phyloP scores from a whole-genome alignment of 2,888 invertebrate genomes.

The Torymus tubicola region DNA sequence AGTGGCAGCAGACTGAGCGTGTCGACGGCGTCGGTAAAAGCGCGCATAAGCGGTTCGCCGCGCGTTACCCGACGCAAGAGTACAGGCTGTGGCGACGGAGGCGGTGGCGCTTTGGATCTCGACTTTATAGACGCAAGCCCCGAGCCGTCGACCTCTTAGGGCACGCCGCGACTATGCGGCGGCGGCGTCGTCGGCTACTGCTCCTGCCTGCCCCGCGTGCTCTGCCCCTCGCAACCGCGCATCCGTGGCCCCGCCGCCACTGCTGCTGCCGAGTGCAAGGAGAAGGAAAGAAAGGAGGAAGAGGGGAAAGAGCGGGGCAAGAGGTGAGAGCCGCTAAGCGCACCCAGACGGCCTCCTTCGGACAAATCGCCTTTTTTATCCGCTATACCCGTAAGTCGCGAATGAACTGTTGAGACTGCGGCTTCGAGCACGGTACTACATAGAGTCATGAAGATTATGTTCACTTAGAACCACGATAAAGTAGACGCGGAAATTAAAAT shows the following conservation, averaged over 20 bases:
- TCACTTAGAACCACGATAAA: too few species aligned
- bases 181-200: not conserved
- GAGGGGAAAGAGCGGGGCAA: too few species aligned
- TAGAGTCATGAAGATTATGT: too few species aligned
- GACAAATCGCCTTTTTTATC: too few species aligned
- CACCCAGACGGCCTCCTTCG: too few species aligned
- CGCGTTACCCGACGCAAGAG: constrained; percentile 60
- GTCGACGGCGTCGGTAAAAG: constrained; percentile 71
- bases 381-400: too few species aligned
- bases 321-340: too few species aligned
- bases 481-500: too few species aligned
- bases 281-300: too few species aligned
- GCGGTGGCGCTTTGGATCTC: constrained; percentile 64
- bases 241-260: not conserved
- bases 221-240: not conserved
- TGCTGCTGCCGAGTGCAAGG: too few species aligned
- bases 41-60: constrained; percentile 71
- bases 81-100: constrained; percentile 14
- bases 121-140: constrained; percentile 73
- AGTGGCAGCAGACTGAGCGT: constrained; percentile 67
- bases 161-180: constrained; percentile 9
- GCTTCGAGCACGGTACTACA: too few species aligned
- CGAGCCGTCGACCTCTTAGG: constrained; percentile 71
- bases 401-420: too few species aligned
- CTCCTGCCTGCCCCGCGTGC: not conserved